phyloP scores from a whole-genome alignment of 2,113 vertebrate genomes.

The Gadus macrocephalus region DNA sequence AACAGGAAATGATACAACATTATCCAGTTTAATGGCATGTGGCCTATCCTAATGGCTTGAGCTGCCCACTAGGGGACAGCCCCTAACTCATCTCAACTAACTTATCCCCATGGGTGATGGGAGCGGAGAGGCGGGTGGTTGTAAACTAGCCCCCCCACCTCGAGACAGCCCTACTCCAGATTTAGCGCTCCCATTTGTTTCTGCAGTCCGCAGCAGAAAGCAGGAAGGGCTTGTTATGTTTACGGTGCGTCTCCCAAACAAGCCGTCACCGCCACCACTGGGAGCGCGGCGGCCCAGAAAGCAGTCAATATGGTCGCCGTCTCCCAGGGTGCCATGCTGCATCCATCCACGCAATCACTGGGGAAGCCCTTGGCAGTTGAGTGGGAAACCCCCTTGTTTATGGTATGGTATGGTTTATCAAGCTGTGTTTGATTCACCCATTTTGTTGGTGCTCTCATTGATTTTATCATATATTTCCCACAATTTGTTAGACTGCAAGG shows the following conservation, averaged over 20 bases:
- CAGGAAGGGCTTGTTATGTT: slow-evolving; percentile 6
- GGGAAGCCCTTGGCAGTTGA: neutral
- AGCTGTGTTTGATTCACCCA: neutral
- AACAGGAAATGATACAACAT: slow-evolving; percentile 51
- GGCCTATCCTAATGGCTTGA: slow-evolving; percentile 55
- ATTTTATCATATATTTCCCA: neutral
- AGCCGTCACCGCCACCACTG: slow-evolving; percentile 21
- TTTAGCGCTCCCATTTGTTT: slow-evolving; percentile 59
- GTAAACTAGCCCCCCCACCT: slow-evolving; percentile 47
- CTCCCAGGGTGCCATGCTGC: neutral
- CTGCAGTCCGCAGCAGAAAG: slow-evolving; percentile 42
- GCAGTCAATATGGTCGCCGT: slow-evolving; percentile 21
- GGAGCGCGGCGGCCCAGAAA: neutral
- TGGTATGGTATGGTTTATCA: no score
- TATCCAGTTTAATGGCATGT: slow-evolving; percentile 59
- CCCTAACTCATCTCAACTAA: neutral
- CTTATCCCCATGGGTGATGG: neutral
- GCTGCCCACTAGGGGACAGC: slow-evolving; percentile 24
- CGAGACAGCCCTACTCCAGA: slow-evolving; percentile 37
- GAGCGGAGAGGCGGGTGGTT: slow-evolving; percentile 17
- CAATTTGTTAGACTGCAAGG: no score
- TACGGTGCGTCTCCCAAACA: slow-evolving; percentile 37
- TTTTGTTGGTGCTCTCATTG: neutral
- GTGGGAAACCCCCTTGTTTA: neutral
- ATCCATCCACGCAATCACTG: neutral